phyloP scores from a whole-genome alignment of 1,140 invertebrate genomes.

The Ylistrum balloti region DNA sequence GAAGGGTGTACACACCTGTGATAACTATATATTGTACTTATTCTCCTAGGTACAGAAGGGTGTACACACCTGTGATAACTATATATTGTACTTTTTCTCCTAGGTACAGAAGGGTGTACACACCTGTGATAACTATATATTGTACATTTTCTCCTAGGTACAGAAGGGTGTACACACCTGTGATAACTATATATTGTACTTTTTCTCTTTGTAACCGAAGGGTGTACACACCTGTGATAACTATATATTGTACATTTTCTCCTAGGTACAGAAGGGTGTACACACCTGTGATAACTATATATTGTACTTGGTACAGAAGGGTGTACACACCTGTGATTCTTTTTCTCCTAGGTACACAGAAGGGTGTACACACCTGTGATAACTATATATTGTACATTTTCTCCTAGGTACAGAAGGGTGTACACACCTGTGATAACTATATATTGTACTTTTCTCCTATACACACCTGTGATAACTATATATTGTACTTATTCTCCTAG shows the following conservation, averaged over 20 bases:
- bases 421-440: too few species aligned
- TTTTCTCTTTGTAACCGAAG: conserved; percentile 50
- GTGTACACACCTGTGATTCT: conserved; percentile 45
- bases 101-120: conserved; percentile 53
- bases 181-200: too few species aligned
- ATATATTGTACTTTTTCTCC: not conserved
- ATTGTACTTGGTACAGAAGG: conserved; percentile 43
- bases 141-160: conserved; percentile 44
- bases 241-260: conserved; percentile 41
- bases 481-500: conserved; percentile 44
- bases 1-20: conserved; percentile 41
- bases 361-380: too few species aligned
- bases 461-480: too few species aligned
- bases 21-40: too few species aligned
- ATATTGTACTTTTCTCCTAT: conserved; percentile 44
- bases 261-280: too few species aligned
- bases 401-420: conserved; percentile 52
- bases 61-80: too few species aligned
- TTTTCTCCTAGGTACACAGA: too few species aligned
- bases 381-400: not conserved
- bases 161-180: too few species aligned
- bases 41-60: too few species aligned
- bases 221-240: conserved; percentile 45
- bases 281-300: too few species aligned
- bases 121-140: too few species aligned